Evolutionary conservation across 2,113 vertebrate genomes (phyloP).

Genomic region (Aegithalos caudatus): DNA sequence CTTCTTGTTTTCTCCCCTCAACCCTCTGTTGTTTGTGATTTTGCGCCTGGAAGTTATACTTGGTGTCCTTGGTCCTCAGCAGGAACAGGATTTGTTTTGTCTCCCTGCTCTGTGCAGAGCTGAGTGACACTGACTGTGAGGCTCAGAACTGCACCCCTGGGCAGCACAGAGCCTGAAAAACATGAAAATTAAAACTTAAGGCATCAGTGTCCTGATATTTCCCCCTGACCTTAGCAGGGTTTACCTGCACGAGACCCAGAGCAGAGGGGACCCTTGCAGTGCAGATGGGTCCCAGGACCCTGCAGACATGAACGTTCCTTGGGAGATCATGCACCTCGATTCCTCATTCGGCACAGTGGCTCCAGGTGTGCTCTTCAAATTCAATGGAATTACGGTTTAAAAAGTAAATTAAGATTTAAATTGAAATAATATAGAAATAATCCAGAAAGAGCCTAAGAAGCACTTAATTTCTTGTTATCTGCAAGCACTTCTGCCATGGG

Average conservation of each 20-base stretch:
- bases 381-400: not conserved
- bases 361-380: not conserved
- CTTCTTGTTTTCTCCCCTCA: not conserved
- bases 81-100: not conserved
- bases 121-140: not conserved
- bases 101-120: not conserved
- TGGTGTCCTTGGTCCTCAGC: not conserved
- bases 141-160: not conserved
- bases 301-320: rapidly evolving
- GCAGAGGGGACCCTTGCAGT: not conserved
- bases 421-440: not conserved
- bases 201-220: not conserved
- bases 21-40: not conserved
- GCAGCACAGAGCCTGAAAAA: not conserved
- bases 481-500: not conserved
- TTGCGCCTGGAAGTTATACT: not conserved
- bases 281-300: not conserved
- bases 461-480: not conserved
- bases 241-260: not conserved
- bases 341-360: rapidly evolving
- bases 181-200: not conserved
- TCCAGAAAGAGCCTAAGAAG: not conserved
- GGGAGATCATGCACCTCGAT: not conserved
- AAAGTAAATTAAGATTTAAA: not conserved
- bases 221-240: not conserved